Percentiles rank a stretch among this genome's conserved stretches.
These are phyloP conservation scores for Ophioninae sp. DNA, from an alignment of 2,888 invertebrate genomes.

Conservation along the genomic window DNA sequence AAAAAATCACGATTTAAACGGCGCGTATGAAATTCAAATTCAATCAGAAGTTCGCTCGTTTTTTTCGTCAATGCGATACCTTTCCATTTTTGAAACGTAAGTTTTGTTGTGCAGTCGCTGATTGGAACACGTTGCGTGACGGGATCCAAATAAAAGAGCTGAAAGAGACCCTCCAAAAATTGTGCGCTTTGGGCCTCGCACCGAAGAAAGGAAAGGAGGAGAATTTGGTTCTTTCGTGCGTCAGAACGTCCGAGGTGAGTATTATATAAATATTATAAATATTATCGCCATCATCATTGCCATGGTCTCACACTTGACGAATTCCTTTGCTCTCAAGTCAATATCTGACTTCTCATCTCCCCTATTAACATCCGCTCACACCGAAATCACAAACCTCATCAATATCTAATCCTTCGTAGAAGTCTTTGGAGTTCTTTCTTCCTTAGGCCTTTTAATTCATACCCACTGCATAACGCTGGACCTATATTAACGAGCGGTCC, in stretches of 20 bases:
- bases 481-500: too few species aligned
- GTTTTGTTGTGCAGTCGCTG: constrained; percentile 73
- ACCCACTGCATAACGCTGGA: too few species aligned
- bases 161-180: constrained; percentile 81
- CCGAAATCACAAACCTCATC: too few species aligned
- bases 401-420: too few species aligned
- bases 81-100: too few species aligned
- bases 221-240: constrained; percentile 74
- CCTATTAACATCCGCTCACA: too few species aligned
- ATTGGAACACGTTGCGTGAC: constrained; percentile 79
- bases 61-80: background rate
- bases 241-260: constrained; percentile 69
- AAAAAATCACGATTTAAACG: too few species aligned
- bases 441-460: too few species aligned
- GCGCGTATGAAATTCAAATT: too few species aligned
- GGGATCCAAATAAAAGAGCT: constrained; percentile 80
- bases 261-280: background rate
- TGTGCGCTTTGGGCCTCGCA: constrained; percentile 81
- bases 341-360: background rate
- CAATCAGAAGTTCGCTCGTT: background rate
- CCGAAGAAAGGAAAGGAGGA: constrained; percentile 81
- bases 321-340: background rate
- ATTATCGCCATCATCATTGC: background rate
- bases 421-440: too few species aligned
- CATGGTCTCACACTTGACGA: too few species aligned